phyloP scores from a whole-genome alignment of 2,797 vertebrate species.

The Botia kubotai region DNA sequence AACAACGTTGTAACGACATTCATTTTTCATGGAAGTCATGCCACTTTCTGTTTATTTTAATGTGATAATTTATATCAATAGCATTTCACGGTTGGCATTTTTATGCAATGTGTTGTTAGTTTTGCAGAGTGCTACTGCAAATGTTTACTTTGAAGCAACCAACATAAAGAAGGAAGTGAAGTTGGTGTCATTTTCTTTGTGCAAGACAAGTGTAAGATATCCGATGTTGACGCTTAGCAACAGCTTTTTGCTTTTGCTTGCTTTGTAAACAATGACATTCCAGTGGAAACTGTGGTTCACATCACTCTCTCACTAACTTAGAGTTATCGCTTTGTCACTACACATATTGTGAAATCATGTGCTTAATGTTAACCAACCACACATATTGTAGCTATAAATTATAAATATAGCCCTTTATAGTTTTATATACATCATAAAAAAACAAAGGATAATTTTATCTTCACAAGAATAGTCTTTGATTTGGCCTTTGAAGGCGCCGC shows the following conservation, averaged over 20 bases:
- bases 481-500: constrained; percentile 65
- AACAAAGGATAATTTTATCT: constrained; percentile 65
- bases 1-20: not conserved
- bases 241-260: constrained; percentile 33
- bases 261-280: constrained; percentile 44
- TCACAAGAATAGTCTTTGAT: constrained; percentile 57
- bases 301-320: constrained; percentile 43
- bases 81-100: constrained; percentile 11
- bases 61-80: not conserved
- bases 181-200: constrained; percentile 27
- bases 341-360: constrained; percentile 33
- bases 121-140: constrained; percentile 2
- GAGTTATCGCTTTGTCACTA: constrained; percentile 43
- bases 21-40: not conserved
- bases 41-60: not conserved
- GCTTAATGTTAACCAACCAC: constrained; percentile 42
- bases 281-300: constrained; percentile 28
- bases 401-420: constrained; percentile 12
- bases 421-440: constrained; percentile 64
- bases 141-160: constrained; percentile 8
- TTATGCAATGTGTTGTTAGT: constrained; percentile 7
- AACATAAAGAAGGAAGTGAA: constrained; percentile 23
- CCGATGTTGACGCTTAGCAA: constrained; percentile 28
- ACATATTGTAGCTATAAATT: constrained; percentile 49
- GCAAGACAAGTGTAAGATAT: constrained; percentile 27